Evolutionary conservation across 2,113 vertebrate genomes (phyloP).

Genomic region (Mustela nigripes): DNA sequence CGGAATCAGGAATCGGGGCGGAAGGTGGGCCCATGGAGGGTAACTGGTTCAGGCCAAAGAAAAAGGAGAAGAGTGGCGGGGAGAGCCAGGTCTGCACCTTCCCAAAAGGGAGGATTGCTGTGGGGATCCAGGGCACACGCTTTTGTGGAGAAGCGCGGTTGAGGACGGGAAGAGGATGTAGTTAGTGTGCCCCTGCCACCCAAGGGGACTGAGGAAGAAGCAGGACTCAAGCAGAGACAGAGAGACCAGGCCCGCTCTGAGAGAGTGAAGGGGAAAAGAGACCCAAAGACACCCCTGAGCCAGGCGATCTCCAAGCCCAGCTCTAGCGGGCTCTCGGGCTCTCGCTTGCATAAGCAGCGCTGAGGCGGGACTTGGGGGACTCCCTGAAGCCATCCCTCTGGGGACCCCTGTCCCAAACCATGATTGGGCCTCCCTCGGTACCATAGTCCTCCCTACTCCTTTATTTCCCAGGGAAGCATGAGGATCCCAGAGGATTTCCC

Average conservation of each 20-base stretch:
- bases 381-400: not conserved
- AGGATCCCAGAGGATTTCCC: not conserved
- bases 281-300: not conserved
- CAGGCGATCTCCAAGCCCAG: not conserved
- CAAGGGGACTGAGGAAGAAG: not conserved
- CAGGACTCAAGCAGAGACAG: not conserved
- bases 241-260: not conserved
- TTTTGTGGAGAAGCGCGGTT: not conserved
- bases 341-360: not conserved
- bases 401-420: not conserved
- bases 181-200: not conserved
- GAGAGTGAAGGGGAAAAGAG: not conserved
- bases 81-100: not conserved
- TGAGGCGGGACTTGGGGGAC: not conserved
- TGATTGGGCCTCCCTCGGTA: not conserved
- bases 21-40: not conserved
- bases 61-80: not conserved
- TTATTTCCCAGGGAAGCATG: not conserved
- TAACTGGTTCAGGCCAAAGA: fast-evolving
- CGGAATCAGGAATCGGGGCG: not conserved
- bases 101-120: not conserved
- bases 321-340: not conserved
- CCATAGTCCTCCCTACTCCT: not conserved
- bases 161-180: not conserved
- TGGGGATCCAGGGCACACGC: fast-evolving